Percentiles rank a stretch among this genome's conserved stretches.
Evolutionary conservation across 2,888 invertebrate genomes (phyloP).

Genomic region (Eristalis pertinax): DNA sequence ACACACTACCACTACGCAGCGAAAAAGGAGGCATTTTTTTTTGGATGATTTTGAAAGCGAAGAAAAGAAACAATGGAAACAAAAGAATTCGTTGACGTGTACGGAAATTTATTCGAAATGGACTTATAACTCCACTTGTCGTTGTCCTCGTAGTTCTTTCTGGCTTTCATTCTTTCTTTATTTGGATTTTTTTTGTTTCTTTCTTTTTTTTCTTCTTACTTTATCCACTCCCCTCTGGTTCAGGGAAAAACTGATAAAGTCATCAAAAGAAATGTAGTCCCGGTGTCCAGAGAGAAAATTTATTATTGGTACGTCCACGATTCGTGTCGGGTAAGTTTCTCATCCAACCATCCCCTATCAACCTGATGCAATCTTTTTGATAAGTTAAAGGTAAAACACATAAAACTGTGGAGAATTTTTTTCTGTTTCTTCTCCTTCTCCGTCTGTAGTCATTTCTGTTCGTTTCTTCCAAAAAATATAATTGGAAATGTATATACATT

Average conservation of each 20-base stretch:
- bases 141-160: conserved; percentile 32
- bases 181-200: background rate
- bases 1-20: background rate
- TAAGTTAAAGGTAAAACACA: conserved; percentile 66
- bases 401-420: conserved; percentile 53
- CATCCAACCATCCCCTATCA: conserved; percentile 63
- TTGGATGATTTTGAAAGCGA: conserved; percentile 13
- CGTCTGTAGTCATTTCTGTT: background rate
- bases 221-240: conserved; percentile 7
- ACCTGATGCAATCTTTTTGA: conserved; percentile 70
- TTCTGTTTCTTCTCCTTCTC: background rate
- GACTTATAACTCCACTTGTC: conserved; percentile 54
- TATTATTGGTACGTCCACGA: conserved; percentile 59
- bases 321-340: conserved; percentile 67
- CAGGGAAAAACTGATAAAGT: conserved; percentile 68
- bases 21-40: conserved; percentile 5
- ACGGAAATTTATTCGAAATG: conserved; percentile 60
- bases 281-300: conserved; percentile 62
- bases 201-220: background rate
- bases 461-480: background rate
- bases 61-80: conserved; percentile 52
- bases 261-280: conserved; percentile 64
- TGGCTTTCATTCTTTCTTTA: conserved; percentile 13
- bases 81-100: conserved; percentile 62
- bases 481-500: conserved; percentile 25